phyloP scores from a whole-genome alignment of 2,797 vertebrate genomes.

The Gymnodraco acuticeps region DNA sequence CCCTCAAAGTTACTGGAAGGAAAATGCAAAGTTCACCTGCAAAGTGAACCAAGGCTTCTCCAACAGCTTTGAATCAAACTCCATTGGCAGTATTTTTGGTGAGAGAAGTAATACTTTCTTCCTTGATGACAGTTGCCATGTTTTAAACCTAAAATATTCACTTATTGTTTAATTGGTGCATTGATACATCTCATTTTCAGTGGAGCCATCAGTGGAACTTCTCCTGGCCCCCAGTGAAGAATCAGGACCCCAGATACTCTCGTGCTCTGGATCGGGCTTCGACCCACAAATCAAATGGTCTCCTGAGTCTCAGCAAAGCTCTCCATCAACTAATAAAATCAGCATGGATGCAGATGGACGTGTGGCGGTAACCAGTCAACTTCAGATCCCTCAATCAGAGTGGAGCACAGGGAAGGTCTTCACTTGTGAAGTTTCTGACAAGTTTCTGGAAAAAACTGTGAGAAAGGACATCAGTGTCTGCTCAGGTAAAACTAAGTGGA shows the following conservation, averaged over 20 bases:
- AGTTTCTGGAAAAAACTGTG: too few relatives aligned
- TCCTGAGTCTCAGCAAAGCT: background rate
- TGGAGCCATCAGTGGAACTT: constrained; percentile 64
- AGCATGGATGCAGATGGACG: constrained; percentile 61
- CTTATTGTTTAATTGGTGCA: background rate
- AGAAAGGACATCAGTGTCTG: too few relatives aligned
- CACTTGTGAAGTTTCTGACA: constrained; percentile 69
- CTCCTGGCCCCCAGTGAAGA: constrained; percentile 35
- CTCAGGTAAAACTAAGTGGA: constrained; percentile 63
- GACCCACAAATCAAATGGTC: constrained; percentile 73
- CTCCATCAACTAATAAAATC: background rate
- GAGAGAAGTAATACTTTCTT: constrained; percentile 20
- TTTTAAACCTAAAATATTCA: background rate
- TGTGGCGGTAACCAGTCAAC: constrained; percentile 64
- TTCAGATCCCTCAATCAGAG: constrained; percentile 45
- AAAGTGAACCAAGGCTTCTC: constrained; percentile 63
- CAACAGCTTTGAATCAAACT: background rate
- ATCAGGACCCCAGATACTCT: constrained; percentile 52
- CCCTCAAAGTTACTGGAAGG: accelerated
- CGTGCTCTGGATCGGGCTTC: constrained; percentile 71
- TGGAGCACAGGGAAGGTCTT: constrained; percentile 66
- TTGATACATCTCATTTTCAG: constrained; percentile 12
- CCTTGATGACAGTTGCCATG: background rate
- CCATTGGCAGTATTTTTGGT: constrained; percentile 69
- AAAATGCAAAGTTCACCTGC: constrained; percentile 55